A percentile compares a stretch with the other conserved stretches of the same genome.
Evolutionary conservation across 2,797 vertebrate species (phyloP).

Genomic region (Argyrosomus regius): DNA sequence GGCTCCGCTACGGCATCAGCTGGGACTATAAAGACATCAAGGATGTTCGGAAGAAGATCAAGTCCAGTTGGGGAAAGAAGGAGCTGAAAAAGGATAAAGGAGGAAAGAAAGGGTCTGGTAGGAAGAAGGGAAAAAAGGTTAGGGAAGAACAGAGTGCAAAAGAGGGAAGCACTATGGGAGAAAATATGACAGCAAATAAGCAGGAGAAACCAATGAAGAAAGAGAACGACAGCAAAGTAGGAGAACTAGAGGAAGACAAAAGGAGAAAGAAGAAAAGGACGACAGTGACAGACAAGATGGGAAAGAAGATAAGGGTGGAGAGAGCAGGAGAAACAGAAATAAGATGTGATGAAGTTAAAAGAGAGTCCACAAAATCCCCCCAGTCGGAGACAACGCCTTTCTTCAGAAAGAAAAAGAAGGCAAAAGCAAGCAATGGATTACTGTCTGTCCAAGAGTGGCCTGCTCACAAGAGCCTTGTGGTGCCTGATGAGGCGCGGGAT

Average conservation of each 20-base stretch:
- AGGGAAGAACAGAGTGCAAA: not conserved
- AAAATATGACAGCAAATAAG: not conserved
- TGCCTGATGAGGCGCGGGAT: not conserved
- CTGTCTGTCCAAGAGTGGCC: not conserved
- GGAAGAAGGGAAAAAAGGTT: not conserved
- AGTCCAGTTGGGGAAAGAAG: not conserved
- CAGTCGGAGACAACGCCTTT: not conserved
- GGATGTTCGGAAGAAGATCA: constrained; percentile 72
- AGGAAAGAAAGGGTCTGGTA: not conserved
- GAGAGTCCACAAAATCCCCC: not conserved
- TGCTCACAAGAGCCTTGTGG: not conserved
- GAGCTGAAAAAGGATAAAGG: not conserved
- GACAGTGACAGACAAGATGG: not conserved
- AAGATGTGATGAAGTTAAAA: not conserved
- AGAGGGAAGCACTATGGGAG: not conserved
- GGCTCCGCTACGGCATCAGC: constrained; percentile 90
- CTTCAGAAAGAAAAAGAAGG: not conserved
- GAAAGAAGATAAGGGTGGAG: constrained; percentile 8
- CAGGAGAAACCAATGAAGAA: not conserved
- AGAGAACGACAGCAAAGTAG: not conserved
- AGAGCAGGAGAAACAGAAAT: not conserved
- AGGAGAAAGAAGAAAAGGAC: constrained; percentile 9
- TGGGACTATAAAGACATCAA: constrained; percentile 89
- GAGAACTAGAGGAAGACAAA: not conserved
- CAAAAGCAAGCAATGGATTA: not conserved